phyloP scores from a whole-genome alignment of 2,113 vertebrate genomes.

The Cheilinus undulatus region DNA sequence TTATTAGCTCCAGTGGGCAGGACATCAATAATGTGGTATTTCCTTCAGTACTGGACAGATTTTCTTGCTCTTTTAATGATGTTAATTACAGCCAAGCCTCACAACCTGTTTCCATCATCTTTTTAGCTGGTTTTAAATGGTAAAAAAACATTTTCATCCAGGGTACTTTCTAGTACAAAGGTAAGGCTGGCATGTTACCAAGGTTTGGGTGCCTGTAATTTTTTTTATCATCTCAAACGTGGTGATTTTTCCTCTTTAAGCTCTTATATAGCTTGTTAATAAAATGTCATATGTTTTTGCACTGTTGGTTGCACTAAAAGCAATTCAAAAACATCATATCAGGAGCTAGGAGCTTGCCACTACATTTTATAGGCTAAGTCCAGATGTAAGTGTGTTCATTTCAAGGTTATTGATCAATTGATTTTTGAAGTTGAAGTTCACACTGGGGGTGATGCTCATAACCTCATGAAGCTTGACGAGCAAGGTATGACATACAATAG shows the following conservation, averaged over 20 bases:
- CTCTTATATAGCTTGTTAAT: constrained; percentile 4
- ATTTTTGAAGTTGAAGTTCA: background rate
- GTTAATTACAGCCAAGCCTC: background rate
- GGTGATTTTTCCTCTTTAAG: background rate
- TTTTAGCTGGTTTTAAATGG: too few species aligned
- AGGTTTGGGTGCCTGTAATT: background rate
- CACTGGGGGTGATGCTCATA: background rate
- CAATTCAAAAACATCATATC: constrained; percentile 1
- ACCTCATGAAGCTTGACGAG: constrained; percentile 15
- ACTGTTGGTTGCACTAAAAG: background rate
- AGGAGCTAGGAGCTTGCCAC: background rate
- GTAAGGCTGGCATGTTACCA: background rate
- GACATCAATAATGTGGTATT: background rate
- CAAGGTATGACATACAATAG: background rate
- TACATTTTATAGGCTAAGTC: background rate
- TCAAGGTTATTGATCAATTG: background rate
- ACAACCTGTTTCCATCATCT: too few species aligned
- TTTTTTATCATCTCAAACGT: background rate
- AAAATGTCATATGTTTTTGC: background rate
- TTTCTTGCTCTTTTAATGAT: background rate
- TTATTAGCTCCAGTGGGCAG: background rate
- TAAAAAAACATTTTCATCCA: background rate
- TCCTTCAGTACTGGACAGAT: background rate
- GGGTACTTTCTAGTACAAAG: background rate
- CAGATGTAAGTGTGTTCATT: background rate